Conservation (phyloP, 2,888 invertebrate genomes). For the Cheilosia pagana region DNA sequence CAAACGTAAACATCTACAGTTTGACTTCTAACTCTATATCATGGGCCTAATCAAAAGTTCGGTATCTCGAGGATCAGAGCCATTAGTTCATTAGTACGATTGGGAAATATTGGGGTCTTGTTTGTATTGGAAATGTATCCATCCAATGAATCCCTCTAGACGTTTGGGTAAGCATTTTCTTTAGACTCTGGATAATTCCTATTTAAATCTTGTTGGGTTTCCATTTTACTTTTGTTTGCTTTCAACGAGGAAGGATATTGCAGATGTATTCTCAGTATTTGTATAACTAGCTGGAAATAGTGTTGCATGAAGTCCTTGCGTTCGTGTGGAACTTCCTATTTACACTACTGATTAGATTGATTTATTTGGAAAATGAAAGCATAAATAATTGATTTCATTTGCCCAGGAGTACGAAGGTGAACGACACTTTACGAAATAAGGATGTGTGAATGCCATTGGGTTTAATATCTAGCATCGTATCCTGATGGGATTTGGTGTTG, state of each 20-base stretch:
- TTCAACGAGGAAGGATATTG: neutral
- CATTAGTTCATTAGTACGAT: constrained; percentile 21
- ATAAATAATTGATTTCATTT: constrained; percentile 40
- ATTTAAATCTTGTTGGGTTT: neutral
- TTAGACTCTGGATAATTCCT: neutral
- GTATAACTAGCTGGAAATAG: neutral
- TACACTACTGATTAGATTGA: constrained; percentile 19
- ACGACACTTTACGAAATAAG: constrained; percentile 7
- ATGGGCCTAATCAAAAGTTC: neutral
- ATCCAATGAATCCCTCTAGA: neutral
- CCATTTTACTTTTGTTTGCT: neutral
- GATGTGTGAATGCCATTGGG: neutral
- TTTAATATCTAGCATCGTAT: neutral
- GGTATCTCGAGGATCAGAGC: neutral
- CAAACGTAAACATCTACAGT: neutral
- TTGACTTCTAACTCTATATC: neutral
- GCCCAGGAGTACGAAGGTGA: neutral
- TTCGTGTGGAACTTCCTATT: constrained; percentile 5
- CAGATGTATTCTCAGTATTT: neutral
- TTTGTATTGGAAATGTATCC: constrained; percentile 18
- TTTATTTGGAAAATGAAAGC: constrained; percentile 28
- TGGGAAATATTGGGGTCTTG: constrained; percentile 13
- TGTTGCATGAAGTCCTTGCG: neutral
- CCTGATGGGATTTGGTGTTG: neutral
- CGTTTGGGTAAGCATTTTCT: constrained; percentile 4